phyloP scores from a whole-genome alignment of 1,140 invertebrate species.

The Philotrypesis tridentata region DNA sequence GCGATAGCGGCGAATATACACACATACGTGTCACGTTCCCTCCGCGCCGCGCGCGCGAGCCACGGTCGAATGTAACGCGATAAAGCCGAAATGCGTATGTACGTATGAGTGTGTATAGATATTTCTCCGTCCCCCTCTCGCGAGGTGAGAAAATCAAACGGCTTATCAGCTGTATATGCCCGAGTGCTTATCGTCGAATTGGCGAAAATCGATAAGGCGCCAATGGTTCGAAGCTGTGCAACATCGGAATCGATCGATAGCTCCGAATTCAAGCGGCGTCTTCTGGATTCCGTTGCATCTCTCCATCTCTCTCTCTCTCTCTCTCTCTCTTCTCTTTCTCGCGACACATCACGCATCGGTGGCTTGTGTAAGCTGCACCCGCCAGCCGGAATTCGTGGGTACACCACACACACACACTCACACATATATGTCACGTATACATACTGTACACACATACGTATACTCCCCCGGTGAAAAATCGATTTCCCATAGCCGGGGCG shows the following conservation, averaged over 20 bases:
- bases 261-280: neutral
- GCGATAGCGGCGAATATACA: too few relatives aligned
- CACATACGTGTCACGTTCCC: neutral
- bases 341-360: neutral
- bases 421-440: neutral
- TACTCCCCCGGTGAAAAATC: slow-evolving; percentile 33
- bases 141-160: neutral
- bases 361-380: neutral
- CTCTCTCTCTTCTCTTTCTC: too few relatives aligned
- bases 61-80: neutral
- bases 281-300: neutral
- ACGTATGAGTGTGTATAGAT: too few relatives aligned
- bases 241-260: neutral
- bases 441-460: neutral
- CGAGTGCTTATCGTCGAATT: neutral
- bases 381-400: neutral
- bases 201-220: neutral
- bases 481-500: slow-evolving; percentile 29
- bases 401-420: neutral
- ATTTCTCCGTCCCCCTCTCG: neutral
- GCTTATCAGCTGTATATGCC: neutral
- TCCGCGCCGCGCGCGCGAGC: too few relatives aligned
- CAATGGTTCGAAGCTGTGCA: neutral
- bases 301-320: neutral
- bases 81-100: too few relatives aligned